These are phyloP conservation scores for Lamellibrachia luymesi DNA, from an alignment of 1,140 invertebrate genomes.

Conservation along the genomic window DNA sequence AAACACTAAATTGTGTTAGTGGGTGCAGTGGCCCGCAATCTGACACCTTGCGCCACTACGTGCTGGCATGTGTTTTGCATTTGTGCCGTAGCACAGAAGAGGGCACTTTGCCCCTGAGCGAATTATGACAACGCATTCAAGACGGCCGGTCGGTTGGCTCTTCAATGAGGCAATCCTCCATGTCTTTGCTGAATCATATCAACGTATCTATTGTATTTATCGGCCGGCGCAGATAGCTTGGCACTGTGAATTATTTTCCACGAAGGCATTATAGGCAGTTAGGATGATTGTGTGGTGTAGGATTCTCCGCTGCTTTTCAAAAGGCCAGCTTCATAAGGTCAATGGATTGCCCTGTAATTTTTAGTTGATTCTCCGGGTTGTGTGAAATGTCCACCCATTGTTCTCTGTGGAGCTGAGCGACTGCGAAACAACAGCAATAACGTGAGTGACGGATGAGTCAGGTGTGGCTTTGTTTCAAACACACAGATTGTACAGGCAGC, in stretches of 20 bases:
- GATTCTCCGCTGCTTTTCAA: not conserved
- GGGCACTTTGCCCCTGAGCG: not conserved
- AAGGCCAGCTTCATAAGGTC: not conserved
- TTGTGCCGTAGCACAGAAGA: not conserved
- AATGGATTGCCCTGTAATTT: not conserved
- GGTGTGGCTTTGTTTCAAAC: not conserved
- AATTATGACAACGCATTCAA: conserved; percentile 1
- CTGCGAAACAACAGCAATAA: not conserved
- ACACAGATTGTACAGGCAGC: not conserved
- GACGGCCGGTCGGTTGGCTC: not conserved
- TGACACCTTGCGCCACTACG: not conserved
- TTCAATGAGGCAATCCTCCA: not conserved
- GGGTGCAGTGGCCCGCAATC: not conserved
- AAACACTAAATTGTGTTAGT: not conserved
- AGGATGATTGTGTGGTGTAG: not conserved
- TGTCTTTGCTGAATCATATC: not conserved
- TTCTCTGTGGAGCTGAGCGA: not conserved
- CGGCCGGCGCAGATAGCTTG: not conserved
- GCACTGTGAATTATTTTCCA: not conserved
- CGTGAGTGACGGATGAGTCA: not conserved
- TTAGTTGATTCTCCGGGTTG: not conserved
- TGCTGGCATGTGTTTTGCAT: conserved; percentile 4
- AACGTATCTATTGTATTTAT: conserved; percentile 6
- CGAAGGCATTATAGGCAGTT: not conserved
- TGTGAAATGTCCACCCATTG: not conserved